Evolutionary conservation across 2,888 invertebrate species (phyloP), one percentile per base, ranked within the genome.

Genomic region (Dryocosmus kuriphilus): DNA sequence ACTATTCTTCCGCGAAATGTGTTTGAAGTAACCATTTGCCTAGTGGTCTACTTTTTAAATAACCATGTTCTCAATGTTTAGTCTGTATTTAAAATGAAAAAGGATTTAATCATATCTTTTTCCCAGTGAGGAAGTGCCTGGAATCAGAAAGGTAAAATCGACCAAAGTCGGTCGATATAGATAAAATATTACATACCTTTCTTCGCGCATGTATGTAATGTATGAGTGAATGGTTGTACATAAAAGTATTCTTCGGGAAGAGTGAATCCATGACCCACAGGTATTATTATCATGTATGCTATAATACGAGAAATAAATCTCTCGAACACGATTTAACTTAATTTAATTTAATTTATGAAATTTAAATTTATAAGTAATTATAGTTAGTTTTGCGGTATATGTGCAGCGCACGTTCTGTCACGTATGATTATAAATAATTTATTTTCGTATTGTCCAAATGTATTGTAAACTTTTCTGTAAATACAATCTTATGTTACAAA

Each of bases 401-500:
- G 65, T 65, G 38, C 35, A 65, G 63, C 27, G 16, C 22, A 46
- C 27, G 27, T n/a, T 30, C 51, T 71, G 51, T 46, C 30, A 32
- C 71, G 30, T 30, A 30, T 24, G 6, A 51, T 71, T 51, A 71
- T 71, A 71, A 51, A 71, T 71, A 71, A 71, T 71, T 71, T 71
- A 71, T 71, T 71, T 71, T 71, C 71, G 71, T 71, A 71, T 51
- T 71, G 71, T 71, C 51, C 71, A 51, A 71, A 67, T 67, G 46
- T 67, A 67, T 51, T 71, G 71, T 71, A 71, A 71, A 51, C 30
- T n/a, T 63, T 71, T 71, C 71, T 71, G 71, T 71, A 71, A 71
- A 71, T 71, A 71, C 46, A 71, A 71, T 71, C 71, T 71, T 51
- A 71, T 71, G 51, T 71, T 71, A 46, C 46, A 71, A 71, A 46